Evolutionary conservation across 2,113 vertebrate species (phyloP), one percentile per base, ranked within the genome.

Genomic region (Phylloscopus trochiloides): DNA sequence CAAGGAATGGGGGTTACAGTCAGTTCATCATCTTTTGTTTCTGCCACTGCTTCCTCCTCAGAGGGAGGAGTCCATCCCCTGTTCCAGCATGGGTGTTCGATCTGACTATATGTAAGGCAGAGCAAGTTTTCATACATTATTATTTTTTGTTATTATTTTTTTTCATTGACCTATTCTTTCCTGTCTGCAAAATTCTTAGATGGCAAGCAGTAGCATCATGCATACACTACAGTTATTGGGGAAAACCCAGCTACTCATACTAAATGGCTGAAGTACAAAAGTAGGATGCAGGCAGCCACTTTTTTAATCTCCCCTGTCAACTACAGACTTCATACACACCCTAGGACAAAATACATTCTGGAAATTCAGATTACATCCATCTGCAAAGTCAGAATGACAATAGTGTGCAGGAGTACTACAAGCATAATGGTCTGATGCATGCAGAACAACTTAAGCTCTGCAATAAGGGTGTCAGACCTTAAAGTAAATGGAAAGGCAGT

Each of bases 51-150:
- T 51, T 66, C 36, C 12, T 55, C 32, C 17, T 50, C 21, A 28
- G 31, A 40, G 19, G 13, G 8, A 20, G 10, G 17, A 36, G 7
- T 32, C 34, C 31, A 55, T 57, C 21, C 43, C 32, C 36, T 73
- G 32, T 28, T 51, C 28, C 43, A 28, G 10, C 0, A 0, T 43
- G 22, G 22, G 4, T 10, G 14, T 34, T 66, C 10, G 3, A 26
- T 51, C 32, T 76, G 54, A 51, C 26, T 18, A 25, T 24, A 43
- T 8, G 26, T 43, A 36, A 92, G 18, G 21, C 36, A 83, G 24
- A 57, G 9, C 0, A 0, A 75, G 21, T 65, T 42, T 43, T 9
- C 5, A 5, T 12, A 42, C 4, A 5, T 14, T 29, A 34, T 43
- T 24, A 5, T 24, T 52, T 84, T 90, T 62, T 43, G 1, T 40